Evolutionary conservation across 1,140 invertebrate genomes (phyloP).

Genomic region (Trichonephila clavata): DNA sequence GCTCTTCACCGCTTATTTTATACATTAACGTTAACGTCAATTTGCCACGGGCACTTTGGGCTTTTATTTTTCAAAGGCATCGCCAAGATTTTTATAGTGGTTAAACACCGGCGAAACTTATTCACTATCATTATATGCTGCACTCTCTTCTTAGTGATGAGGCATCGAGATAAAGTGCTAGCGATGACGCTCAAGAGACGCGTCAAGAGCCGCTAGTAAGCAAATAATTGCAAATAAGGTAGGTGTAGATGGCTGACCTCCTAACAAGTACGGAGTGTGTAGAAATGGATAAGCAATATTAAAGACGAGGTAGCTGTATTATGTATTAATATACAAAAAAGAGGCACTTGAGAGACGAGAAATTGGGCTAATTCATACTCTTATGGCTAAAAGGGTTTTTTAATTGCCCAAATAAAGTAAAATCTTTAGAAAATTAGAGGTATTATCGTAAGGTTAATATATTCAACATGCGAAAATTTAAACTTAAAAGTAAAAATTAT

Average conservation of each 20-base stretch:
- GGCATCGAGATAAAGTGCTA: conserved; percentile 1
- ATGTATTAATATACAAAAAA: too few species aligned
- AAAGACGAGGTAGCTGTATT: too few species aligned
- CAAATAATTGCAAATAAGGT: conserved; percentile 11
- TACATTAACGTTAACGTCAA: conserved; percentile 65
- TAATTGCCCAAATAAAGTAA: too few species aligned
- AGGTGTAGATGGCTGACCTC: neutral
- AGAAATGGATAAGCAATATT: too few species aligned
- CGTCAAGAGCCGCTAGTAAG: neutral
- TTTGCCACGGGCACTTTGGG: conserved; percentile 60
- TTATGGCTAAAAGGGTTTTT: too few species aligned
- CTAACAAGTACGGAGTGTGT: too few species aligned
- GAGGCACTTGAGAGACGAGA: too few species aligned
- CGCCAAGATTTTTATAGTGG: conserved; percentile 27
- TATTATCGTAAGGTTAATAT: too few species aligned
- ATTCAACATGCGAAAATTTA: too few species aligned
- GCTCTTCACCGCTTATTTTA: conserved; percentile 67
- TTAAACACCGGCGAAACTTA: conserved; percentile 44
- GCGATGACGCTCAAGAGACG: neutral
- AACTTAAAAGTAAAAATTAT: too few species aligned
- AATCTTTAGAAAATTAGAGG: too few species aligned
- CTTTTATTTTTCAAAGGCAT: neutral
- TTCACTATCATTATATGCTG: conserved; percentile 30
- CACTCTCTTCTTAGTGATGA: neutral
- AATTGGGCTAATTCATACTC: too few species aligned